Percentiles rank a stretch among this genome's conserved stretches.
Conservation (phyloP, 1,140 invertebrate genomes). For the Papilio polyxenes region DNA sequence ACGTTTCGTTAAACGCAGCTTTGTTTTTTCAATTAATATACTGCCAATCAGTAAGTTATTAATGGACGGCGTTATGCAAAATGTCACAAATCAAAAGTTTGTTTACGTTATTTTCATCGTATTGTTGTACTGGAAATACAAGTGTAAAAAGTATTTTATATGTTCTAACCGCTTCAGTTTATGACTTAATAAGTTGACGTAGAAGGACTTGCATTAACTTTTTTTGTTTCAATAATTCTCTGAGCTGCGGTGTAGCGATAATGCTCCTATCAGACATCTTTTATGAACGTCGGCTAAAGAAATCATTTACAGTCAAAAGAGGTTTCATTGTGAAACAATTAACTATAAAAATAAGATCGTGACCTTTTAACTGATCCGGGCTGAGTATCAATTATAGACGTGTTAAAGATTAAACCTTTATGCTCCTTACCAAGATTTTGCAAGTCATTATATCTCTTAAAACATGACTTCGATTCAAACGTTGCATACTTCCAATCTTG, state of each 20-base stretch:
- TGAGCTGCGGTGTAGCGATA: slow-evolving; percentile 11
- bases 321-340: slow-evolving; percentile 22
- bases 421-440: neutral
- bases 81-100: neutral
- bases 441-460: neutral
- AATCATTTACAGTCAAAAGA: slow-evolving; percentile 17
- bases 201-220: slow-evolving; percentile 37
- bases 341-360: slow-evolving; percentile 6
- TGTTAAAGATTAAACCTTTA: slow-evolving; percentile 14
- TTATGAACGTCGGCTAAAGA: slow-evolving; percentile 13
- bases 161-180: slow-evolving; percentile 10
- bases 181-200: neutral
- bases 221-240: slow-evolving; percentile 34
- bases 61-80: too few relatives aligned
- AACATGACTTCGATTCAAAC: neutral
- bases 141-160: neutral
- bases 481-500: neutral
- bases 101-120: neutral
- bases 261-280: slow-evolving; percentile 9
- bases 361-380: slow-evolving; percentile 11
- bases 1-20: too few relatives aligned
- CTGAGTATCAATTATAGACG: neutral
- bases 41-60: neutral
- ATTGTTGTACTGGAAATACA: neutral
- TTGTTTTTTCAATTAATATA: neutral